These are phyloP conservation scores for Pinna nobilis DNA, from an alignment of 1,140 invertebrate genomes.

Conservation along the genomic window DNA sequence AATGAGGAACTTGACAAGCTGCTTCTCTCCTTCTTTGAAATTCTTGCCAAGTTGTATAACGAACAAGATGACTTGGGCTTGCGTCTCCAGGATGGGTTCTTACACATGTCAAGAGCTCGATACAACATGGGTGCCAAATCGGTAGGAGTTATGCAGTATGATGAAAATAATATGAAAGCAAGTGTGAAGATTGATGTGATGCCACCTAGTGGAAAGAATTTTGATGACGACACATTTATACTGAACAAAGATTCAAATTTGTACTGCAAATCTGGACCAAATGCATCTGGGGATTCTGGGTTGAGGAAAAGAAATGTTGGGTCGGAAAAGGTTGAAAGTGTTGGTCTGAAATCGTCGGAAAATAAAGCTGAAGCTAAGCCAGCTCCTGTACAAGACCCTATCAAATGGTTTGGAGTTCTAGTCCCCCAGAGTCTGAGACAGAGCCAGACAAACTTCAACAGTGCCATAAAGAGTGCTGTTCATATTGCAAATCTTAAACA, in stretches of 20 bases:
- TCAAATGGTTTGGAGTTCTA: conserved; percentile 67
- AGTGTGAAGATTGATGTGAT: conserved; percentile 25
- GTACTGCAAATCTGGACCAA: neutral
- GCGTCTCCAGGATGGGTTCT: conserved; percentile 52
- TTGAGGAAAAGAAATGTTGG: conserved; percentile 45
- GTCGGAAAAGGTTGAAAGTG: neutral
- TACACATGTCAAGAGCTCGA: conserved; percentile 56
- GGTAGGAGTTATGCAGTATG: conserved; percentile 45
- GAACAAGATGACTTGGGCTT: conserved; percentile 43
- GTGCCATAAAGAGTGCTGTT: conserved; percentile 34
- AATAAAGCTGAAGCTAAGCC: conserved; percentile 8
- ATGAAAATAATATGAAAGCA: conserved; percentile 47
- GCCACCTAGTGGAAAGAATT: conserved; percentile 6
- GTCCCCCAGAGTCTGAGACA: conserved; percentile 62
- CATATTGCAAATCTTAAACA: conserved; percentile 47
- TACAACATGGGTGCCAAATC: conserved; percentile 57
- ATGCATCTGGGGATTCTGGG: neutral
- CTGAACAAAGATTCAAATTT: neutral
- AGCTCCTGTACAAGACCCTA: conserved; percentile 42
- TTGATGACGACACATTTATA: neutral
- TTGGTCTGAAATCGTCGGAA: neutral
- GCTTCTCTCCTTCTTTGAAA: conserved; percentile 47
- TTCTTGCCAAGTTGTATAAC: conserved; percentile 41
- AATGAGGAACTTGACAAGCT: conserved; percentile 46
- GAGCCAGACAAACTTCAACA: conserved; percentile 56